Evolutionary conservation across 2,113 vertebrate species (phyloP).

Genomic region (Podiceps cristatus): DNA sequence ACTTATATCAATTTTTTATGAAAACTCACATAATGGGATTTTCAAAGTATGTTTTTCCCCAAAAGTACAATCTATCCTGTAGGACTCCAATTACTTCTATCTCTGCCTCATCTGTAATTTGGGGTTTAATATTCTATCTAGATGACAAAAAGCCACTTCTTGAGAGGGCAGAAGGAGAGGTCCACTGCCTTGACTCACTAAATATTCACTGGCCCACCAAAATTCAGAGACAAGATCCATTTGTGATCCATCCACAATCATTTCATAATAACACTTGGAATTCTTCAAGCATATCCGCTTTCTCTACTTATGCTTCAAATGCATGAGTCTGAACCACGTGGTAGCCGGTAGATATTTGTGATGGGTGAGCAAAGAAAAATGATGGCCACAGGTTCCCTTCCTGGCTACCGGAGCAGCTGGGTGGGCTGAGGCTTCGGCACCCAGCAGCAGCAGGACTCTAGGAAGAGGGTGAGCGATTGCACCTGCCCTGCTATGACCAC

Average conservation of each 20-base stretch:
- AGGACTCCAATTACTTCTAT: too few relatives aligned
- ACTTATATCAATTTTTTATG: neutral
- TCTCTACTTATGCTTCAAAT: neutral
- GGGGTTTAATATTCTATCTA: neutral
- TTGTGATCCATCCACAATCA: neutral
- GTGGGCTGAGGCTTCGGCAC: neutral
- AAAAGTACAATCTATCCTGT: neutral
- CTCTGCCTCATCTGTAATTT: neutral
- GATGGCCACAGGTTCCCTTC: neutral
- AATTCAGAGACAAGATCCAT: neutral
- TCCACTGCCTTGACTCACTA: neutral
- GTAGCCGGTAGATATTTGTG: neutral
- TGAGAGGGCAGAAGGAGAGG: neutral
- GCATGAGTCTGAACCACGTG: too few relatives aligned
- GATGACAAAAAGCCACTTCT: neutral
- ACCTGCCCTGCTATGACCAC: neutral
- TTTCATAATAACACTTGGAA: neutral
- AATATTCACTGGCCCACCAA: neutral
- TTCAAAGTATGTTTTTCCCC: neutral
- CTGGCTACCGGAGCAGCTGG: neutral
- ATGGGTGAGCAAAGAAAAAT: neutral
- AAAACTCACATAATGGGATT: neutral
- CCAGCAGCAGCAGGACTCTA: neutral
- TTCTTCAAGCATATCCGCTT: neutral
- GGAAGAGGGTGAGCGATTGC: neutral